phyloP scores from a whole-genome alignment of 2,113 vertebrate species.

The Crotalus helleri region DNA sequence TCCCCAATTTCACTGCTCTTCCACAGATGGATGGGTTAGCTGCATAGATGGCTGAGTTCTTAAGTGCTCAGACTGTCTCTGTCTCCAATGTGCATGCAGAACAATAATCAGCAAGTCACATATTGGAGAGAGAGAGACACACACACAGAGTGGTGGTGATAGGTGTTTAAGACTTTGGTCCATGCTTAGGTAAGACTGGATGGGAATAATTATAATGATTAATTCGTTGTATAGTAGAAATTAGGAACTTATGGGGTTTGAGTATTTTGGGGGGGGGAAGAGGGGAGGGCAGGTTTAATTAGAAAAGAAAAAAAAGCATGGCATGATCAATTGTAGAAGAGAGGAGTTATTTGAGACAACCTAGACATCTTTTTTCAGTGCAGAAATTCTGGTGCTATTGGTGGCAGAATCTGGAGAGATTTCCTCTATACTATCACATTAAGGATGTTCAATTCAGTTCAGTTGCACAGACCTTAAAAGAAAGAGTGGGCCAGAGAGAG shows the following conservation, averaged over 20 bases:
- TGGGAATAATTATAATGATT: conserved; percentile 38
- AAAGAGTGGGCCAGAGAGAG: neutral
- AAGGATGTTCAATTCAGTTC: neutral
- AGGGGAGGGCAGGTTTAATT: rapidly evolving
- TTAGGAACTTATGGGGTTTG: conserved; percentile 23
- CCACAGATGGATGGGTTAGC: conserved; percentile 25
- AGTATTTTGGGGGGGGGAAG: rapidly evolving
- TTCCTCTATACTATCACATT: neutral
- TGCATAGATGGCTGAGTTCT: conserved; percentile 10
- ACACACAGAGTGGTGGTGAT: conserved; percentile 10
- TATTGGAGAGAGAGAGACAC: conserved; percentile 2
- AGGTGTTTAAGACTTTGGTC: neutral
- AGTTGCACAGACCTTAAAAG: neutral
- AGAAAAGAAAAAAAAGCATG: neutral
- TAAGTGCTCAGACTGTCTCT: neutral
- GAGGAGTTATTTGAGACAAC: neutral
- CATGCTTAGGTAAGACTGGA: neutral
- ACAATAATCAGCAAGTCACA: conserved; percentile 15
- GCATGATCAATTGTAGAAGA: neutral
- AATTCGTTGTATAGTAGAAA: conserved; percentile 35
- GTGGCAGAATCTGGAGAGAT: neutral
- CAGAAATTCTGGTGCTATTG: neutral
- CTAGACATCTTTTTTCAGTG: neutral
- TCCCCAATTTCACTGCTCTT: conserved; percentile 34
- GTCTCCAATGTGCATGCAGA: neutral